Base-by-base conservation (phyloP, 1,140 invertebrate genomes). In the Diuraphis noxia region DNA sequence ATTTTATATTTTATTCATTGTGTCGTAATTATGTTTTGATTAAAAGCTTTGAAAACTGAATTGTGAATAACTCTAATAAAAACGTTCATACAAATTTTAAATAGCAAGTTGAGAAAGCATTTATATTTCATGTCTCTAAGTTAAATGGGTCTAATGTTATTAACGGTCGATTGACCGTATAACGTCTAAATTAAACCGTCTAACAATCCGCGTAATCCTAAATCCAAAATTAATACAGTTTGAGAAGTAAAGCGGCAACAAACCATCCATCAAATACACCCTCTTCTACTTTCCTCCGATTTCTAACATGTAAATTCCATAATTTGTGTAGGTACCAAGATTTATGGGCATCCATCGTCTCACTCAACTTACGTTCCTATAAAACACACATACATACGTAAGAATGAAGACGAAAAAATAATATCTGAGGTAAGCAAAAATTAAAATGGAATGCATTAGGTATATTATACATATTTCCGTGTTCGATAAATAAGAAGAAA, bases 181-280 rank as follows among this genome's bases (percentile, higher is more conserved):
- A 25, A 88, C 49, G 36, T 40, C 86, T 38, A 40, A 88, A 88
- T 88, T 88, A 88, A 88, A 56, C 49, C 52, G 38, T 63, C 52
- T 40, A 36, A 63, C 86, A 56, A 56, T 38, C 46, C 23, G 36
- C 23, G 49, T 36, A 52, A 6, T 88, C 4, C 36, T 56, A 38
- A 88, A 63, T 88, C 52, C 40, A 7, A 88, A 88, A 88, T 88
- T 88, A 88, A 56, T 52, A 5, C 52, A 88, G 52, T 88, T 88
- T 88, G 56, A 88, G 49, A 88, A 88, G n/a, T 88, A 88, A 88
- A 34, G n/a, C 84, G 30, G 84, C n/a, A 86, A 21, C 8, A 86
- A 10, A 17, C 52, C 86, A 88, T 88, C 52, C 86, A 88, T 88
- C 86, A 88, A 88, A 88, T 88, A 25, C 86, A 40, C 36, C 25